Evolutionary conservation across 2,797 vertebrate genomes (phyloP).

Genomic region (Synanceia verrucosa): DNA sequence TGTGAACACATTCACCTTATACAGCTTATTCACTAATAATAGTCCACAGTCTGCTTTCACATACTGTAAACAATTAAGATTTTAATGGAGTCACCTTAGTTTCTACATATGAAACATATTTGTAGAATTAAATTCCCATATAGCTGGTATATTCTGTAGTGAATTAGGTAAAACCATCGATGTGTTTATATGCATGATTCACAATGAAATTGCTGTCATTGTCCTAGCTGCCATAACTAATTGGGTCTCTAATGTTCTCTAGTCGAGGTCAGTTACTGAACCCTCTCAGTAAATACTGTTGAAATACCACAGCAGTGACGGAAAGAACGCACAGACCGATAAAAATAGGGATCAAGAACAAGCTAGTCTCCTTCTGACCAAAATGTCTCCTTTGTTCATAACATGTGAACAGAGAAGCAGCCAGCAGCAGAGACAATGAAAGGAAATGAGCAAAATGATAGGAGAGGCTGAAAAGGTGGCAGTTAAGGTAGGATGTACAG

Average conservation of each 20-base stretch:
- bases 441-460: conserved; percentile 52
- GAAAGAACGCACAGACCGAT: not conserved
- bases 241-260: conserved; percentile 16
- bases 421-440: conserved; percentile 23
- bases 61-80: not conserved
- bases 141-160: too few species aligned
- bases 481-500: conserved; percentile 62
- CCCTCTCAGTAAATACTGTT: conserved; percentile 15
- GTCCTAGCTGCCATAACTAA: conserved; percentile 16
- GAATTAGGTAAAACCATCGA: not conserved
- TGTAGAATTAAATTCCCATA: not conserved
- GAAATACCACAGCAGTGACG: not conserved
- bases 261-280: conserved; percentile 30
- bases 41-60: not conserved
- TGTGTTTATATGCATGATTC: conserved; percentile 11
- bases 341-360: conserved; percentile 20
- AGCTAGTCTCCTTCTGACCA: conserved; percentile 13
- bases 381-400: conserved; percentile 18
- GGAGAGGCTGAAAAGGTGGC: conserved; percentile 42
- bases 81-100: not conserved
- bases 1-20: too few species aligned
- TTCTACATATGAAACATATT: not conserved
- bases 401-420: conserved; percentile 3
- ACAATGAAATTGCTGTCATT: not conserved
- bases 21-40: too few species aligned